These are phyloP conservation scores for Clangula hyemalis DNA, from an alignment of 2,797 vertebrate species.

Conservation along the genomic window DNA sequence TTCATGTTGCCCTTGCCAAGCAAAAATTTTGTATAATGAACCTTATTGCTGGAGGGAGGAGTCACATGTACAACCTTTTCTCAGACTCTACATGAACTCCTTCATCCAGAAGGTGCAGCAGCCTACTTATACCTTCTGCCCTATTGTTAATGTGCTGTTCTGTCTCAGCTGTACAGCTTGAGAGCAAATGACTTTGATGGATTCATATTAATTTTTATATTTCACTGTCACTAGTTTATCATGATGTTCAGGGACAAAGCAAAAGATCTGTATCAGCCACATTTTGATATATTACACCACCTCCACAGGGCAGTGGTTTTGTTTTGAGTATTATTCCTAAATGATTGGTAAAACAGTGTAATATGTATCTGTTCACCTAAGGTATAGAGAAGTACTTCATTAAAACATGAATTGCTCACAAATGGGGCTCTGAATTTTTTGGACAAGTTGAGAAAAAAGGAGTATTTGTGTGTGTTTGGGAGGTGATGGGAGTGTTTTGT, in stretches of 20 bases:
- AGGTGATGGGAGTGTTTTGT: not conserved
- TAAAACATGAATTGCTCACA: not conserved
- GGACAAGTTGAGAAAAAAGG: not conserved
- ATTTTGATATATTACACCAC: not conserved
- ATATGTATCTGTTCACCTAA: not conserved
- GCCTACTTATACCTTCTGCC: slow-evolving; percentile 30
- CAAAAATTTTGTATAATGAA: slow-evolving; percentile 57
- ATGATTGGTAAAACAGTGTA: not conserved
- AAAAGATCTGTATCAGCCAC: not conserved
- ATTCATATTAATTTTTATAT: not conserved
- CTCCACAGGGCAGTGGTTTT: not conserved
- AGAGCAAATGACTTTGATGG: not conserved
- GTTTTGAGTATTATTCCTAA: not conserved
- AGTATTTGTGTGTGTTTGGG: not conserved
- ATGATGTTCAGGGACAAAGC: not conserved
- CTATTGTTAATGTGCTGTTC: not conserved
- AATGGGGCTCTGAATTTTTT: not conserved
- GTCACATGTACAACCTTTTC: slow-evolving; percentile 37
- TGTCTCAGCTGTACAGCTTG: not conserved
- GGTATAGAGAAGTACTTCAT: not conserved
- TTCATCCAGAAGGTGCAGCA: slow-evolving; percentile 44
- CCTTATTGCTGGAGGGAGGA: slow-evolving; percentile 58
- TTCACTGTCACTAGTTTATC: not conserved
- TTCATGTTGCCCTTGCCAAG: slow-evolving; percentile 54
- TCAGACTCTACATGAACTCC: slow-evolving; percentile 48